Evolutionary conservation across 2,113 vertebrate species (phyloP).

Genomic region (Anarhynchus alexandrinus): DNA sequence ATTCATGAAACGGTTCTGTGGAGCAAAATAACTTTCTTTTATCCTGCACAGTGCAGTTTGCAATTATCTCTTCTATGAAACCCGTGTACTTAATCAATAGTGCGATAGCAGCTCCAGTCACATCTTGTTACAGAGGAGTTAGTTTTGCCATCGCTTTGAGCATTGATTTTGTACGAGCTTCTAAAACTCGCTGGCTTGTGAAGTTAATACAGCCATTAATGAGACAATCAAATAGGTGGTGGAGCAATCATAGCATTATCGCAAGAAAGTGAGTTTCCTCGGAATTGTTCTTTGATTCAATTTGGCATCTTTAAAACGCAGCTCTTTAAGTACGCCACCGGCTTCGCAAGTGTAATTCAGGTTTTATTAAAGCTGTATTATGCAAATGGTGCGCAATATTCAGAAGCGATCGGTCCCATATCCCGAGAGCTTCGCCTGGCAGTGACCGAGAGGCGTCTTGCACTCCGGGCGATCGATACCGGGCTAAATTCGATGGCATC

Average conservation of each 20-base stretch:
- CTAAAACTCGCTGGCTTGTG: conserved; percentile 52
- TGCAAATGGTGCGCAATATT: background rate
- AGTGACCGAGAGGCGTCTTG: background rate
- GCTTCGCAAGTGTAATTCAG: background rate
- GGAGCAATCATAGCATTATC: conserved; percentile 63
- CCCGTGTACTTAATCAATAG: conserved; percentile 65
- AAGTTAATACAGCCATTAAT: conserved; percentile 72
- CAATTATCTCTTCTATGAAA: conserved; percentile 65
- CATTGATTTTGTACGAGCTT: conserved; percentile 68
- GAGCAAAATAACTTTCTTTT: conserved; percentile 36
- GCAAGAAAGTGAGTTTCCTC: conserved; percentile 23
- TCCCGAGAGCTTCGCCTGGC: background rate
- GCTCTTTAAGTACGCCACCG: background rate
- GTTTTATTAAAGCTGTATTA: background rate
- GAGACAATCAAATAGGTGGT: conserved; percentile 64
- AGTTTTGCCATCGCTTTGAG: conserved; percentile 46
- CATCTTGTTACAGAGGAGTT: conserved; percentile 17
- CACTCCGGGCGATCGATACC: accelerated
- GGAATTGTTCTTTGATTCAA: background rate
- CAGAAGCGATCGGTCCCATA: background rate
- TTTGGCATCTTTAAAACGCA: background rate
- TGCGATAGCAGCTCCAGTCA: background rate
- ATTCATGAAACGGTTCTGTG: background rate
- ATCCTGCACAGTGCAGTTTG: conserved; percentile 4
- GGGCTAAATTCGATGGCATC: background rate